Percentiles rank a stretch among this genome's conserved stretches.
These are phyloP conservation scores for Esperia sulphurella DNA, from an alignment of 2,888 invertebrate species.

Conservation along the genomic window DNA sequence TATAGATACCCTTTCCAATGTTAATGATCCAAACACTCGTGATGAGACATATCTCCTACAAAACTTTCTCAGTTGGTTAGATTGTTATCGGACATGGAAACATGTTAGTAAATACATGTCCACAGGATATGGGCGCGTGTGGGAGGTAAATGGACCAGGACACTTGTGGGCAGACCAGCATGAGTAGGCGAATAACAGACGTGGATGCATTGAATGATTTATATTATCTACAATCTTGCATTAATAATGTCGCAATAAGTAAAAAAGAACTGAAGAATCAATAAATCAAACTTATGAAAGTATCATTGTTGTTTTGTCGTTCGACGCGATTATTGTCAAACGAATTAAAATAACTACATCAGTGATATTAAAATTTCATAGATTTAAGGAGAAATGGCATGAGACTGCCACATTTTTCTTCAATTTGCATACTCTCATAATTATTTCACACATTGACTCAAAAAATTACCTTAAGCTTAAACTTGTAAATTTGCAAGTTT, in stretches of 20 bases:
- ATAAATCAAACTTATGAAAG: conserved; percentile 1
- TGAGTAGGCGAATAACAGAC: conserved; percentile 35
- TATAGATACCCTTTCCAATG: too few species aligned
- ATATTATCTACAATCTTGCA: conserved; percentile 37
- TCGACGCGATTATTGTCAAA: too few species aligned
- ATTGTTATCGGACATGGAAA: conserved; percentile 16
- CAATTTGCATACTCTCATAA: too few species aligned
- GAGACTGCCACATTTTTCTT: too few species aligned
- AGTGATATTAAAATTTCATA: too few species aligned
- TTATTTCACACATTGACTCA: too few species aligned
- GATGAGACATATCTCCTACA: neutral
- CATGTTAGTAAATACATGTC: conserved; percentile 17
- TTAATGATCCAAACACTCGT: too few species aligned
- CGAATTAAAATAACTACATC: too few species aligned
- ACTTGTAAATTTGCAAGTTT: too few species aligned
- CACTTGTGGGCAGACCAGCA: conserved; percentile 29
- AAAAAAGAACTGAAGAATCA: conserved; percentile 16
- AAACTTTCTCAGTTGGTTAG: conserved; percentile 13
- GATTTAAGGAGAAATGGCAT: too few species aligned
- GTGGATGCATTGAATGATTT: conserved; percentile 36
- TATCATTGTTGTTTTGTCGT: neutral
- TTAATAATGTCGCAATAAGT: conserved; percentile 37
- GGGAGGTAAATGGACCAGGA: conserved; percentile 44
- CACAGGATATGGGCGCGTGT: conserved; percentile 24
- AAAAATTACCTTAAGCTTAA: too few species aligned